A percentile compares a stretch with the other conserved stretches of the same genome.
phyloP scores from a whole-genome alignment of 2,113 vertebrate species.

The Urocitellus parryii region DNA sequence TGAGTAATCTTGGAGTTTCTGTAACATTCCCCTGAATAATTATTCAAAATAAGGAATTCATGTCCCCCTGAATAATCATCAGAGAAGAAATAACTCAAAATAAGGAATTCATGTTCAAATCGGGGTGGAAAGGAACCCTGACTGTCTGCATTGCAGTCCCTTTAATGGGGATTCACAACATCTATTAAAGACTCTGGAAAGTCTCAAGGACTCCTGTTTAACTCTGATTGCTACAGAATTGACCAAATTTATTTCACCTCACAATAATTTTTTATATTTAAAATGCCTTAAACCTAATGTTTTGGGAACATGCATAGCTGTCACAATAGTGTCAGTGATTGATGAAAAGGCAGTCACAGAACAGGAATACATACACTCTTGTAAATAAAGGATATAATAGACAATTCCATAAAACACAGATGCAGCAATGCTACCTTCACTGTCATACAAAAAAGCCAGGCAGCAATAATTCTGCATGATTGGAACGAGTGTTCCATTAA shows the following conservation, averaged over 20 bases:
- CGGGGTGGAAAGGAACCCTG: not conserved
- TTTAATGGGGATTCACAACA: not conserved
- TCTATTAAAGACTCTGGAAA: not conserved
- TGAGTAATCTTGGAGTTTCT: not conserved
- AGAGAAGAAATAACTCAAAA: no score
- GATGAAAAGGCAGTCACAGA: slow-evolving; percentile 33
- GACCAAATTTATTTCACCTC: not conserved
- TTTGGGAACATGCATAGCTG: not conserved
- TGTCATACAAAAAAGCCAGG: not conserved
- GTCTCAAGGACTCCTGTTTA: not conserved
- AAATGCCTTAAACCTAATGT: slow-evolving; percentile 15
- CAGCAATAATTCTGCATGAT: not conserved
- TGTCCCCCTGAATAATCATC: no score
- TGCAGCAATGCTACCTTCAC: not conserved
- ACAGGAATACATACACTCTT: not conserved
- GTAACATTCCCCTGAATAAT: not conserved
- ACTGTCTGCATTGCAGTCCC: not conserved
- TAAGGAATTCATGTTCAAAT: not conserved
- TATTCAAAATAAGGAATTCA: not conserved
- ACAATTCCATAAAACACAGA: not conserved
- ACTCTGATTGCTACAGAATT: not conserved
- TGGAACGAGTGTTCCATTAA: not conserved
- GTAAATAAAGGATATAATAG: not conserved
- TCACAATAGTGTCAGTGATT: slow-evolving; percentile 40
- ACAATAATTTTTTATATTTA: slow-evolving; percentile 39